Conservation (phyloP, 2,888 invertebrate genomes). For the Sturmia bella region DNA sequence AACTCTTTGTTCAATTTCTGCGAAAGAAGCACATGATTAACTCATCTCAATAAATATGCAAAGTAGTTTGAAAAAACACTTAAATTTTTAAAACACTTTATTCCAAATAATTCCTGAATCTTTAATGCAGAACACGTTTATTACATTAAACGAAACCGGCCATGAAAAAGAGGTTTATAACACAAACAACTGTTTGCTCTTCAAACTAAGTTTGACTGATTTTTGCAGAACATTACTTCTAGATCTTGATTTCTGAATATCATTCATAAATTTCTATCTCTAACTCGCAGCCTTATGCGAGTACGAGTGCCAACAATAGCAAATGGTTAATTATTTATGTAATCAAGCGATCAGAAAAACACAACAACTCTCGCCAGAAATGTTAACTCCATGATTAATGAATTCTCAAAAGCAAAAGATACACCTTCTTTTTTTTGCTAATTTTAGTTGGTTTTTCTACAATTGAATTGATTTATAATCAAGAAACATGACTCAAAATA, state of each 20-base stretch:
- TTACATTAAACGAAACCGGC: constrained; percentile 36
- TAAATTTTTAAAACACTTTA: constrained; percentile 18
- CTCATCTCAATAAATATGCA: constrained; percentile 42
- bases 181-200: not conserved
- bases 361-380: too few species aligned
- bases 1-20: constrained; percentile 19
- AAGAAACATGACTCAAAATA: constrained; percentile 40
- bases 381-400: constrained; percentile 23
- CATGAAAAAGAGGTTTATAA: constrained; percentile 4
- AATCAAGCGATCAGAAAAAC: constrained; percentile 13
- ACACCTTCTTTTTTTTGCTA: constrained; percentile 4
- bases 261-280: constrained; percentile 40
- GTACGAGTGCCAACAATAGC: constrained; percentile 38
- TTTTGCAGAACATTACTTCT: constrained; percentile 1
- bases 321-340: constrained; percentile 55
- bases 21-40: constrained; percentile 24
- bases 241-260: constrained; percentile 60
- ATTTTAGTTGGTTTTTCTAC: not conserved
- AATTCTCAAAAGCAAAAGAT: constrained; percentile 15
- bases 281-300: too few species aligned
- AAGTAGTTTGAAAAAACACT: constrained; percentile 11
- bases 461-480: constrained; percentile 9
- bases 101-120: not conserved
- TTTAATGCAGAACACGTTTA: constrained; percentile 47
- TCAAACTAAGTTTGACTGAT: not conserved